Evolutionary conservation across 1,140 invertebrate genomes (phyloP), one percentile per base, ranked within the genome.

Genomic region (Neodiprion fabricii): DNA sequence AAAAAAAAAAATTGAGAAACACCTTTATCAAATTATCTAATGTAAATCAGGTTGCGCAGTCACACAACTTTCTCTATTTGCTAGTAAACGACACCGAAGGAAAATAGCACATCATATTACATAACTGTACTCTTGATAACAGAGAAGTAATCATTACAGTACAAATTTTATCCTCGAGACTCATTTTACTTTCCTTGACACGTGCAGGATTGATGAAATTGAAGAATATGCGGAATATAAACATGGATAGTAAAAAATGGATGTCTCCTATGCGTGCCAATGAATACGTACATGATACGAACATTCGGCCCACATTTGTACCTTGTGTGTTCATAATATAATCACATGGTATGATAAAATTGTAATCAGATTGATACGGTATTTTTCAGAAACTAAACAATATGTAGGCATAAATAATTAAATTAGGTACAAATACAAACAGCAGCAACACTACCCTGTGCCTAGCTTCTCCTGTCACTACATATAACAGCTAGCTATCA

Each of bases 391-490:
- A 9, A 61, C n/a, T 5, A 61, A 14, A 40, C 28, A 40, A 40
- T 40, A 40, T 40, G 28, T 40, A 40, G 28, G 5, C 1, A 61
- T 61, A 61, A 21, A 69, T 69, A 10, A 69, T 14, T 17, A 48
- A 71, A 23, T 23, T 71, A 71, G 70, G 70, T 71, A 71, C 70
- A 49, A 49, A 78, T 75, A 79, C 61, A 74, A 72, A 85, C 82
- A 86, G 80, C 84, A 80, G 84, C 82, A 85, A 85, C 80, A 83
- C 86, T 88, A 83, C 86, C 85, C 86, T 87, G 82, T 87, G 86
- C 86, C 86, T 87, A 88, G 86, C 87, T 88, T 88, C 87, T 88
- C 87, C 87, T 88, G 87, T 88, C 87, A 88, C 87, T 88, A 88
- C 87, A 81, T 85, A 87, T 88, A 88, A 87, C 85, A 87, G 86